Evolutionary conservation across 2,797 vertebrate species (phyloP), one percentile per base, ranked within the genome.

Genomic region (Falco naumanni): DNA sequence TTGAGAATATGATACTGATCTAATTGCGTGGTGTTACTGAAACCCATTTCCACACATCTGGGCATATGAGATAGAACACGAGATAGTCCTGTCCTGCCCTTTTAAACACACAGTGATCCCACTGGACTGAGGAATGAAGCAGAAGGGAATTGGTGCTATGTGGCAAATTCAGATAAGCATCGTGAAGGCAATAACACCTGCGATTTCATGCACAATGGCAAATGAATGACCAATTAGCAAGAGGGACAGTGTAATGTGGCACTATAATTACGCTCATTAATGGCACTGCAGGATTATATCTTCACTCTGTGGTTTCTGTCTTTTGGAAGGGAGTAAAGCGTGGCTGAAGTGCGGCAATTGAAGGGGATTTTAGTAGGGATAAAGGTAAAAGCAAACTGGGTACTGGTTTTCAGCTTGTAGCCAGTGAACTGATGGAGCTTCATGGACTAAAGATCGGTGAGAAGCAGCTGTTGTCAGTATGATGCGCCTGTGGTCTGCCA

Each of bases 171-270:
- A 69, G 96, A 93, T 95, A 95, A 95, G 92, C 93, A 93, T 95
- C 64, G 0, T 75, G 69, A 89, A 83, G 78, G 78, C 61, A 93
- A 16, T 89, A 83, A 77, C 93, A 94, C 96, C 93, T 96, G 93
- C 0, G 61, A 94, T 90, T 96, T 95, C 92, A 84, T 91, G 95
- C 71, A 68, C 92, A 95, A 10, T 89, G 90, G 92, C 94, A 94
- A 87, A 87, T 87, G 94, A 96, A 96, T 81, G 91, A 81, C 88
- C 95, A 94, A 95, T 95, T 96, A 96, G 75, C 90, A 93, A 94
- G 90, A 95, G 84, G 93, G 87, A 92, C 94, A 90, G 71, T 37
- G 76, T 95, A 96, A 95, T 93, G 79, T 86, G 84, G 89, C 87
- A 80, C 72, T 89, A 13, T 96, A 96, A 96, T 90, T 95, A 87